Evolutionary conservation across 2,888 invertebrate species (phyloP).

Genomic region (Tuberolachnus salignus): DNA sequence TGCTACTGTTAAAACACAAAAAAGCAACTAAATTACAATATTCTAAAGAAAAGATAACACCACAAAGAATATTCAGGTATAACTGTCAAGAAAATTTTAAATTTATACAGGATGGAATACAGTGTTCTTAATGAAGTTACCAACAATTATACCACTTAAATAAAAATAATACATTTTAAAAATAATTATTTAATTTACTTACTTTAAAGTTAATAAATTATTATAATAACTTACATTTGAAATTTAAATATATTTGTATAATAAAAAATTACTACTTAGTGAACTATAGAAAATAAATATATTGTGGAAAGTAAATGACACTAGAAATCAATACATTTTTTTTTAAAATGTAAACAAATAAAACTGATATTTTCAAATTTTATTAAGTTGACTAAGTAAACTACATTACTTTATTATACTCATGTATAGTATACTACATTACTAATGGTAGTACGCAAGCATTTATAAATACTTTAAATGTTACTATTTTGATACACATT

Average conservation of each 20-base stretch:
- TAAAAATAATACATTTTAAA: neutral
- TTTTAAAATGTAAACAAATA: too few relatives aligned
- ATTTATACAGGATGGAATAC: slow-evolving; percentile 9
- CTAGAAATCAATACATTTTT: too few relatives aligned
- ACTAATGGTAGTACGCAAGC: too few relatives aligned
- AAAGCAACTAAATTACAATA: slow-evolving; percentile 27
- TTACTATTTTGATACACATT: too few relatives aligned
- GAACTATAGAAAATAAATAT: too few relatives aligned
- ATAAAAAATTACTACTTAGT: neutral
- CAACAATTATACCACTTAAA: neutral
- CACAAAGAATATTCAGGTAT: neutral
- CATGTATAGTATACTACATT: too few relatives aligned
- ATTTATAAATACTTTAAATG: too few relatives aligned
- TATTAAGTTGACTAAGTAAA: too few relatives aligned
- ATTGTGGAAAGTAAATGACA: too few relatives aligned
- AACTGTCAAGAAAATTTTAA: neutral
- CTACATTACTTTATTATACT: too few relatives aligned
- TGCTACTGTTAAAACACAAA: slow-evolving; percentile 33
- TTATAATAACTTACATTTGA: neutral
- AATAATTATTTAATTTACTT: neutral
- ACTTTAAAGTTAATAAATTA: slow-evolving; percentile 3
- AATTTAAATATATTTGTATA: neutral
- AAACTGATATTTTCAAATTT: too few relatives aligned
- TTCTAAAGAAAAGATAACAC: neutral
- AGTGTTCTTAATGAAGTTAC: neutral